A percentile compares a stretch with the other conserved stretches of the same genome.
These are phyloP conservation scores for Spisula subtruncata DNA, from an alignment of 2,888 invertebrate species.

Conservation along the genomic window DNA sequence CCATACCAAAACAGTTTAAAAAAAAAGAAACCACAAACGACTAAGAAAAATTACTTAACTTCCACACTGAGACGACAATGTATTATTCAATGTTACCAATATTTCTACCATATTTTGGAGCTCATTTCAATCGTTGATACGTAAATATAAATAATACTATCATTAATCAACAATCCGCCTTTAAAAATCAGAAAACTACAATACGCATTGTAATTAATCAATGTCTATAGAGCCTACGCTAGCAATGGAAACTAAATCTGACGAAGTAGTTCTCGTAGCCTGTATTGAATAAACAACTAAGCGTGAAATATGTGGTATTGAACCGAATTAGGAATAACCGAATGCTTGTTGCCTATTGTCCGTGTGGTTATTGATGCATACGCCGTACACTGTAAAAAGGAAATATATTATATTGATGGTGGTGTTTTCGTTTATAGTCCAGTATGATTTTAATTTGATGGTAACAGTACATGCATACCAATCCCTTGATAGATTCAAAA, in stretches of 20 bases:
- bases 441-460: no score
- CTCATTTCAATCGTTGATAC: not conserved
- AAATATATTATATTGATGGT: not conserved
- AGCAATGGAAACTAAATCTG: slow-evolving; percentile 18
- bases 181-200: not conserved
- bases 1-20: no score
- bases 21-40: no score
- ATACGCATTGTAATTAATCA: not conserved
- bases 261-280: not conserved
- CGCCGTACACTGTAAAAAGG: not conserved
- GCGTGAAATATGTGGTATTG: not conserved
- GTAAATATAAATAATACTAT: not conserved
- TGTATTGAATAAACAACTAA: not conserved
- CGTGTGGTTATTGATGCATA: not conserved
- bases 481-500: no score
- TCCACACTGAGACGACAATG: no score
- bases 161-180: not conserved
- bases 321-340: not conserved
- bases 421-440: no score
- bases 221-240: not conserved
- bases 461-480: no score
- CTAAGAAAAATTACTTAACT: no score
- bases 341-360: not conserved
- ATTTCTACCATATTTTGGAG: not conserved
- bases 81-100: not conserved